Evolutionary conservation across 2,797 vertebrate genomes (phyloP), one percentile per base, ranked within the genome.

Genomic region (Aeoliscus strigatus): DNA sequence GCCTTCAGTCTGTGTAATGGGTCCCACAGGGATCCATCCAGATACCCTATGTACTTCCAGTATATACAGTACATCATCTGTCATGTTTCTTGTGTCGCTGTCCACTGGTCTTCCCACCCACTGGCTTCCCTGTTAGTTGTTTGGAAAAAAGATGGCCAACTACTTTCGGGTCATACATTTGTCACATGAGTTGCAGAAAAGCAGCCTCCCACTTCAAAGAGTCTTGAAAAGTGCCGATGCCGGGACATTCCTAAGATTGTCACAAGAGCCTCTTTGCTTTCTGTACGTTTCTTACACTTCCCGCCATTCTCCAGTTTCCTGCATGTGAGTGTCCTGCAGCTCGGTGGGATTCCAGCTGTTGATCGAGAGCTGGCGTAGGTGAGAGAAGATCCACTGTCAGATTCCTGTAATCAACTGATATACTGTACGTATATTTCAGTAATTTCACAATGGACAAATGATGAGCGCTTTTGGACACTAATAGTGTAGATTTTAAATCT

Each of bases 221-320:
- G 15, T 2, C 39, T 73, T 50, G 52, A 36, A 50, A 41, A 35
- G 53, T 30, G 58, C 44, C 28, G 66, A 57, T 45, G 43, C 45
- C 15, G 27, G 42, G 55, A 56, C 69, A 79, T 80, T 82, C 66
- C 71, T 70, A 0, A 43, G 53, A 41, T 9, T 5, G 6, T 30
- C 52, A 48, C 62, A 55, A 51, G 59, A 42, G 38, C 62, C 54
- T 5, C 4, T 13, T 5, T 21, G 41, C 58, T 66, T 42, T 49
- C 53, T 60, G 50, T 40, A 11, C 45, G 16, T 58, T 56, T 68
- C 65, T 53, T 55, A 42, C 59, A 43, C 71, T 65, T 64, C 60
- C 73, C 61, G 51, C 41, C 29, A 46, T 9, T 70, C 72, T 77
- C 72, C 51, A 35, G 67, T 78, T 80, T 78, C 73, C 66, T 42